Conservation (phyloP, 1,140 invertebrate species). For the Caenorhabditis inopinata region DNA sequence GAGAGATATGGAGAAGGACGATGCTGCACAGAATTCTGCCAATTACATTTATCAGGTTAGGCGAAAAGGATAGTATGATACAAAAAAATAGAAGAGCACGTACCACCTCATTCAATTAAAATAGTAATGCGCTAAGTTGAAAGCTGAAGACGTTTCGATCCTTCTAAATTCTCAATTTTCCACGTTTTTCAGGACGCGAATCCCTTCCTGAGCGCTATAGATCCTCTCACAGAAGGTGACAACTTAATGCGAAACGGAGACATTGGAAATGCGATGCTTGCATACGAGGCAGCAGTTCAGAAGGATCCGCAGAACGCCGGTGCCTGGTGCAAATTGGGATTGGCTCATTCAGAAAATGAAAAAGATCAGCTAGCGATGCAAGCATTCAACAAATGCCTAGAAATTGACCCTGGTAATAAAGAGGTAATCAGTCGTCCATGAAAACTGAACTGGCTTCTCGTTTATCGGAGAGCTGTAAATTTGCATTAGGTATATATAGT, state of each 20-base stretch:
- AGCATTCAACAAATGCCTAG: conserved; percentile 81
- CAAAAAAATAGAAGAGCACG: no score
- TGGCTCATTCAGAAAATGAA: conserved; percentile 89
- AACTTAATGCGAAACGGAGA: conserved; percentile 43
- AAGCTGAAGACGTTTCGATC: not conserved
- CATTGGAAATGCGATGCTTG: conserved; percentile 77
- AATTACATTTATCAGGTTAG: conserved; percentile 32
- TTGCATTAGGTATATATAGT: no score
- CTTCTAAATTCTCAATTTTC: not conserved
- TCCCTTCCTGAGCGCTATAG: conserved; percentile 15
- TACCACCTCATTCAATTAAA: no score
- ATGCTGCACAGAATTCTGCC: not conserved
- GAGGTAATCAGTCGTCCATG: no score
- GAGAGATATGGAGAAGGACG: conserved; percentile 27
- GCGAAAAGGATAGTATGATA: no score
- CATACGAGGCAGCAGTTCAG: conserved; percentile 91
- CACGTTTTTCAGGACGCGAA: conserved; percentile 35
- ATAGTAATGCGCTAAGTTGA: no score
- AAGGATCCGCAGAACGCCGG: conserved; percentile 79
- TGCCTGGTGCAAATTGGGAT: conserved; percentile 72
- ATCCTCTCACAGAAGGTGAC: conserved; percentile 33
- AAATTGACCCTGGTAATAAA: conserved; percentile 79
- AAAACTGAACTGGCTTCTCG: no score
- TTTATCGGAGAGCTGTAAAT: no score
- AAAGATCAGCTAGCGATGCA: conserved; percentile 81